A percentile compares a stretch with the other conserved stretches of the same genome.
These are phyloP conservation scores for Sicus ferrugineus DNA, from an alignment of 2,888 invertebrate genomes.

Conservation along the genomic window DNA sequence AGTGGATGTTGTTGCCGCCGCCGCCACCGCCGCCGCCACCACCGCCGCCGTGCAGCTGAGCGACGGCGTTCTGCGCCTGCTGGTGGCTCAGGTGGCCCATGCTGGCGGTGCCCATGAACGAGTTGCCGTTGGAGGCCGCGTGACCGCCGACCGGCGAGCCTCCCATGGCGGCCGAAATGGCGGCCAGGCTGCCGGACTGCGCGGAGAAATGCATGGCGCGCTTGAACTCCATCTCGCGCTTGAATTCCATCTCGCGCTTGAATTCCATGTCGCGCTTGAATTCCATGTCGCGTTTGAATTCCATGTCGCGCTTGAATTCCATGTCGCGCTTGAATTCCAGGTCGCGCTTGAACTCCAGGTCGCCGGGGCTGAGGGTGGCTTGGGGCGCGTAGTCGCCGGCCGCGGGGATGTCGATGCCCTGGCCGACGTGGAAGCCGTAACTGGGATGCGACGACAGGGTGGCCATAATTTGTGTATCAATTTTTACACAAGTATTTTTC, in stretches of 20 bases:
- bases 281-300: slow-evolving; percentile 58
- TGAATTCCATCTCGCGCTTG: slow-evolving; percentile 57
- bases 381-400: slow-evolving; percentile 62
- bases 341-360: slow-evolving; percentile 54
- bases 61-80: slow-evolving; percentile 22
- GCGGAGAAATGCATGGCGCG: slow-evolving; percentile 63
- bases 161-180: slow-evolving; percentile 62
- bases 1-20: slow-evolving; percentile 40
- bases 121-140: slow-evolving; percentile 52
- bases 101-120: slow-evolving; percentile 55
- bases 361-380: slow-evolving; percentile 50
- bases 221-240: slow-evolving; percentile 62
- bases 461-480: slow-evolving; percentile 52
- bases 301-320: slow-evolving; percentile 52
- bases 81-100: slow-evolving; percentile 56
- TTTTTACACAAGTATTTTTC: neutral
- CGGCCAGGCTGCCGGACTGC: slow-evolving; percentile 57
- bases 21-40: slow-evolving; percentile 21
- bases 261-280: slow-evolving; percentile 63
- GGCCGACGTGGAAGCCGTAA: slow-evolving; percentile 63
- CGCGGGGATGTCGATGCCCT: slow-evolving; percentile 61
- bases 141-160: slow-evolving; percentile 60
- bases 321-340: slow-evolving; percentile 64
- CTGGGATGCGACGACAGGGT: slow-evolving; percentile 64
- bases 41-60: slow-evolving; percentile 25